Evolutionary conservation across 2,888 invertebrate species (phyloP).

Genomic region (Tetranychus truncatus): DNA sequence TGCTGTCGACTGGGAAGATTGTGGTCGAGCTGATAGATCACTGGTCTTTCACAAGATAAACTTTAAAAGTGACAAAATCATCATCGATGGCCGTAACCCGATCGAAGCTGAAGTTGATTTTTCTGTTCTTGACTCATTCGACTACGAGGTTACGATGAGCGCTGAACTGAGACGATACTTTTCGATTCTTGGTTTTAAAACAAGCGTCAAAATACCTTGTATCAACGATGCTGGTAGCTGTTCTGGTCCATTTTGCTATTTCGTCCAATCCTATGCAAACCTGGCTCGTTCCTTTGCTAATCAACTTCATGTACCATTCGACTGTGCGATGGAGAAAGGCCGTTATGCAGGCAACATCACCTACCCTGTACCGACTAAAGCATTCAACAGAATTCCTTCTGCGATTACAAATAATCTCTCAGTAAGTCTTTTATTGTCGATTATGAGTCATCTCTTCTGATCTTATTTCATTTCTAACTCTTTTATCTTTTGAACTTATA

Average conservation of each 20-base stretch:
- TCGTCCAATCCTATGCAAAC: neutral
- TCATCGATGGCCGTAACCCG: neutral
- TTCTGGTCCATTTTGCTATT: neutral
- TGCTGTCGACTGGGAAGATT: neutral
- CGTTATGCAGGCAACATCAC: neutral
- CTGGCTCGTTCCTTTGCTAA: neutral
- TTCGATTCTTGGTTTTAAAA: neutral
- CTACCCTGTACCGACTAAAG: neutral
- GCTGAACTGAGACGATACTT: neutral
- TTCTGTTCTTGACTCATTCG: neutral
- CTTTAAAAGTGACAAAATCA: neutral
- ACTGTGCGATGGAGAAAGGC: neutral
- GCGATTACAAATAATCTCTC: neutral
- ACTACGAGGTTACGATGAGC: neutral
- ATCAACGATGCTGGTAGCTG: neutral
- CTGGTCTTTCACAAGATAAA: neutral
- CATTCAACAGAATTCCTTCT: neutral
- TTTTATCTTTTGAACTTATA: neutral
- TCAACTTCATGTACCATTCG: neutral
- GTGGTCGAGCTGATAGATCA: neutral
- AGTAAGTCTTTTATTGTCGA: neutral
- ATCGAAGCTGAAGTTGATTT: neutral
- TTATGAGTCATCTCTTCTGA: neutral
- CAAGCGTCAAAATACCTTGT: neutral
- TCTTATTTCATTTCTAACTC: neutral